phyloP scores from a whole-genome alignment of 2,113 vertebrate genomes.

The Neolamprologus fasciatus region DNA sequence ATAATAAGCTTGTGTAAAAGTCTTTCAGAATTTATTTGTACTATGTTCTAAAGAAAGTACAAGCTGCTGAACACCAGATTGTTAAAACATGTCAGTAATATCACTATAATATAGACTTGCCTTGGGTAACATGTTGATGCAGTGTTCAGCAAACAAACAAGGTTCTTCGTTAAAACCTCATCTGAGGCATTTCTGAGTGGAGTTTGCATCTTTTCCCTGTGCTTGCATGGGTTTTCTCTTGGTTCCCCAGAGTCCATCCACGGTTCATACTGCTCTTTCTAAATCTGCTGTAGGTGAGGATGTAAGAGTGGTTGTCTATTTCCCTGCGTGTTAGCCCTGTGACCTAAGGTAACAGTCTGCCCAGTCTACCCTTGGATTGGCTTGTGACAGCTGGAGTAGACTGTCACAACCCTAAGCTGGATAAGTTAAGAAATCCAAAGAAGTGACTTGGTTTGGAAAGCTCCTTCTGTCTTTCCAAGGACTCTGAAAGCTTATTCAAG shows the following conservation, averaged over 20 bases:
- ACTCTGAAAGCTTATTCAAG: not conserved
- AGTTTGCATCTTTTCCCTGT: not conserved
- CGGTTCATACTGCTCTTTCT: not conserved
- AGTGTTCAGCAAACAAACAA: not conserved
- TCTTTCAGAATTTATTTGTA: not conserved
- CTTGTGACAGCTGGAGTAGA: not conserved
- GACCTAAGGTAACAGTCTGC: not conserved
- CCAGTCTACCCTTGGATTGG: not conserved
- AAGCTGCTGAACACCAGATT: not conserved
- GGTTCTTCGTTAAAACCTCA: not conserved
- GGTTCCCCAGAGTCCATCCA: not conserved
- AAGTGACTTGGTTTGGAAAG: not conserved
- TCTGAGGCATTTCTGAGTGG: not conserved
- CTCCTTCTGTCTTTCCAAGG: not conserved
- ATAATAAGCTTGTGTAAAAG: not conserved
- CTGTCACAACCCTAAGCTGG: not conserved
- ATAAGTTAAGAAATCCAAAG: not conserved
- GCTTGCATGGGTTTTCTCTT: not conserved
- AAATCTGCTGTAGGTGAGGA: not conserved
- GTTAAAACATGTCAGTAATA: not conserved
- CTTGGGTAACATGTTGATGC: not conserved
- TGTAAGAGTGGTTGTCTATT: not conserved
- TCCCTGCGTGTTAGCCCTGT: not conserved
- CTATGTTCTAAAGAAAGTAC: not conserved
- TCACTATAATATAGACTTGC: not conserved